Conservation (phyloP, 2,113 vertebrate genomes). For the Cryptoleucopteryx plumbea region DNA sequence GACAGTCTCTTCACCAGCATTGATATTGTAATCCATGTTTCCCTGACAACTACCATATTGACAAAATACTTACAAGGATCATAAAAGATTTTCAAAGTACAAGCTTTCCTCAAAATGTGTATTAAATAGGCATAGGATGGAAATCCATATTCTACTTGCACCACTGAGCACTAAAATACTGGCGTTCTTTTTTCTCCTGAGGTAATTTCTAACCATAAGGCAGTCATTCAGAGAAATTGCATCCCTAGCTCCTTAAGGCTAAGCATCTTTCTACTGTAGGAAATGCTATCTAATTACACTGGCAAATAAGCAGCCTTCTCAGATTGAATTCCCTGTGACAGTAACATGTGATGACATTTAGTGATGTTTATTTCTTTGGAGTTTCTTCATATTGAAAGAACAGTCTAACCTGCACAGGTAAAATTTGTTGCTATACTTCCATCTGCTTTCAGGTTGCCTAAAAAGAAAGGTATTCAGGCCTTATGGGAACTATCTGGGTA, state of each 20-base stretch:
- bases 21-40: neutral
- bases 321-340: slow-evolving; percentile 36
- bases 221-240: slow-evolving; percentile 50
- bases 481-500: neutral
- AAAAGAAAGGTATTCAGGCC: neutral
- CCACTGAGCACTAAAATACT: slow-evolving; percentile 5
- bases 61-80: neutral
- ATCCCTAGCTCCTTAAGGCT: slow-evolving; percentile 43
- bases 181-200: neutral
- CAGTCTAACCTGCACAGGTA: neutral
- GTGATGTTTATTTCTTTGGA: neutral
- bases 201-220: slow-evolving; percentile 43
- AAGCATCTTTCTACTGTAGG: slow-evolving; percentile 43
- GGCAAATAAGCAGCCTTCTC: slow-evolving; percentile 29
- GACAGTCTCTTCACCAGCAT: neutral
- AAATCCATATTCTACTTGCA: neutral
- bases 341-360: slow-evolving; percentile 5
- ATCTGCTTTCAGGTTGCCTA: neutral
- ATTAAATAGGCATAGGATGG: neutral
- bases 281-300: slow-evolving; percentile 51
- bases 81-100: neutral
- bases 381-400: neutral
- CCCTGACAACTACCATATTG: neutral
- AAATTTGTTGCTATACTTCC: neutral
- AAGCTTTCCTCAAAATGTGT: neutral